Percentiles rank a stretch among this genome's conserved stretches.
Conservation (phyloP, 2,888 invertebrate species). For the Drosophila incognita region DNA sequence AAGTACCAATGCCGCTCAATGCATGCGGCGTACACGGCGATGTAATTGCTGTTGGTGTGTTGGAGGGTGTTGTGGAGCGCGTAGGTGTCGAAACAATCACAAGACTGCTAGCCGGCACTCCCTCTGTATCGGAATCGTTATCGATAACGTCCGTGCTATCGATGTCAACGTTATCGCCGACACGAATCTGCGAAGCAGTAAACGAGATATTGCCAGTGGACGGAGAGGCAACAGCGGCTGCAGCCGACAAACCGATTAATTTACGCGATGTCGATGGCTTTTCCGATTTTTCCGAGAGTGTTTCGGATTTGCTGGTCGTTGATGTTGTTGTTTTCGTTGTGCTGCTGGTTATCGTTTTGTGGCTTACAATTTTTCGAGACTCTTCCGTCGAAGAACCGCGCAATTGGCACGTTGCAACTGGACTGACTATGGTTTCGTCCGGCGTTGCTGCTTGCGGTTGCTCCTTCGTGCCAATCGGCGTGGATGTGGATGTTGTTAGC, state of each 20-base stretch:
- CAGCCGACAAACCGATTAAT: slow-evolving; percentile 45
- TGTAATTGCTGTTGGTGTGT: slow-evolving; percentile 4
- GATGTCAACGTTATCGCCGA: slow-evolving; percentile 35
- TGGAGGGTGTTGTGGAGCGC: slow-evolving; percentile 61
- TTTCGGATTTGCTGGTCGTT: slow-evolving; percentile 49
- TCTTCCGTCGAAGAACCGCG: slow-evolving; percentile 82
- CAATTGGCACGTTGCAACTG: slow-evolving; percentile 82
- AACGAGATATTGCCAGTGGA: slow-evolving; percentile 56
- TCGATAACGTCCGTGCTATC: slow-evolving; percentile 53
- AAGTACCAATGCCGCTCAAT: slow-evolving; percentile 75
- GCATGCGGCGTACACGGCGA: slow-evolving; percentile 52
- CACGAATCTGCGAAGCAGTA: slow-evolving; percentile 62
- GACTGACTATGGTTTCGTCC: slow-evolving; percentile 64
- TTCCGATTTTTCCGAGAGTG: slow-evolving; percentile 21
- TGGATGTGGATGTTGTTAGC: slow-evolving; percentile 72
- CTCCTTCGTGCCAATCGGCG: slow-evolving; percentile 79
- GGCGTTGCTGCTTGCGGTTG: slow-evolving; percentile 72
- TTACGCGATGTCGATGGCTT: slow-evolving; percentile 55
- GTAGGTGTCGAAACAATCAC: slow-evolving; percentile 78
- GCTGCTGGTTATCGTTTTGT: slow-evolving; percentile 68
- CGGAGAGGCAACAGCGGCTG: slow-evolving; percentile 7
- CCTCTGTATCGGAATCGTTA: slow-evolving; percentile 83
- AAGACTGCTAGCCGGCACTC: slow-evolving; percentile 78
- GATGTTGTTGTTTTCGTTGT: slow-evolving; percentile 33
- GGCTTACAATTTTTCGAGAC: slow-evolving; percentile 79